A percentile compares a stretch with the other conserved stretches of the same genome.
phyloP scores from a whole-genome alignment of 1,140 invertebrate genomes.

The Cataglyphis hispanica region DNA sequence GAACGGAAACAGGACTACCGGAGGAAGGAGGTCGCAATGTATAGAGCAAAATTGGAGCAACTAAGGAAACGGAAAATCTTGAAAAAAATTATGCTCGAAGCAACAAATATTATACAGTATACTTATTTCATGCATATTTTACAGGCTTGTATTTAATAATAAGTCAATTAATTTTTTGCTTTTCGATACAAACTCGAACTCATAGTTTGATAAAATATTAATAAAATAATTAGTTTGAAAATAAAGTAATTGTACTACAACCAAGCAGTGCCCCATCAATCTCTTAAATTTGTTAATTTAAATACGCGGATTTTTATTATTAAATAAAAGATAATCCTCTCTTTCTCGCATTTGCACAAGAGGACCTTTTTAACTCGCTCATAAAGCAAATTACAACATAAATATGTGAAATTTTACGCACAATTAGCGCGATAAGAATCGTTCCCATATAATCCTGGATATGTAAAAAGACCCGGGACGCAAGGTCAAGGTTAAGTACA shows the following conservation, averaged over 20 bases:
- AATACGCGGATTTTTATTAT: background rate
- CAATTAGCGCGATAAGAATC: background rate
- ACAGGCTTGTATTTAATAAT: background rate
- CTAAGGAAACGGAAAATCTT: background rate
- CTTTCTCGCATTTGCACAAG: no score
- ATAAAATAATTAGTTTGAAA: background rate
- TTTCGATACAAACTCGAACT: background rate
- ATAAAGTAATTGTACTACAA: background rate
- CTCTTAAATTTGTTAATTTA: background rate
- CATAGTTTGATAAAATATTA: background rate
- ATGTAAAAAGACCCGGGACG: constrained; percentile 54
- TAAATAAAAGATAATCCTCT: background rate
- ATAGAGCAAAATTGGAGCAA: constrained; percentile 14
- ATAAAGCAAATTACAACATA: background rate
- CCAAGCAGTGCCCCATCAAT: background rate
- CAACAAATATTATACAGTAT: background rate
- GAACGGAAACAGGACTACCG: background rate
- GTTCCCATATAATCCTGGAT: background rate
- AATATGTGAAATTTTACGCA: background rate
- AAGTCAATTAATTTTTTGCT: background rate
- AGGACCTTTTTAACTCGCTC: no score
- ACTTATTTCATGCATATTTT: background rate
- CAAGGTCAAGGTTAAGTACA: constrained; percentile 73
- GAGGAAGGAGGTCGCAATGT: constrained; percentile 1
- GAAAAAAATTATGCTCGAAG: background rate